Percentiles rank a stretch among this genome's conserved stretches.
Evolutionary conservation across 2,888 invertebrate species (phyloP).

Genomic region (Penaeus monodon): DNA sequence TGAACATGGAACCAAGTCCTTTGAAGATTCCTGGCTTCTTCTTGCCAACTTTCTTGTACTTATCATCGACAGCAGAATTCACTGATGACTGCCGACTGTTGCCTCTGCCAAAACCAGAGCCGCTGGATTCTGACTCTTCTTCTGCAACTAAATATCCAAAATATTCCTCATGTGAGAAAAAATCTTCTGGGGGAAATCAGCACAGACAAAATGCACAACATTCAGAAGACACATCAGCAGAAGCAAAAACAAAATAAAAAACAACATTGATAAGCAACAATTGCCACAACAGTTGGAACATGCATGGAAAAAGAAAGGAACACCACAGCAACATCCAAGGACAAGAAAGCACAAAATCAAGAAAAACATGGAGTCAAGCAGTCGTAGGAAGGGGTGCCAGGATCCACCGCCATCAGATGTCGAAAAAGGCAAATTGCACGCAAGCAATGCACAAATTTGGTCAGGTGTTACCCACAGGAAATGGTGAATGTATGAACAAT

Average conservation of each 20-base stretch:
- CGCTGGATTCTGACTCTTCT: conserved; percentile 66
- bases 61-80: conserved; percentile 66
- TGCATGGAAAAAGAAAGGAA: neutral
- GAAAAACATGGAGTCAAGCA: neutral
- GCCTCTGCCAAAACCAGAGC: conserved; percentile 66
- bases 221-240: neutral
- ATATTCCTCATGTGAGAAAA: neutral
- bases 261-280: too few species aligned
- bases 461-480: conserved; percentile 39
- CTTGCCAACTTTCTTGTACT: conserved; percentile 66
- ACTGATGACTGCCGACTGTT: conserved; percentile 65
- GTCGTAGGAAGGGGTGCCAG: too few species aligned
- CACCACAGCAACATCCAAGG: neutral
- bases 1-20: conserved; percentile 83
- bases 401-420: too few species aligned
- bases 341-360: neutral
- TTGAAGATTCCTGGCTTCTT: conserved; percentile 79
- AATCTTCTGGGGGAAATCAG: neutral
- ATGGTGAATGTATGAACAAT: conserved; percentile 19
- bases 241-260: neutral
- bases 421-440: neutral
- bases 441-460: conserved; percentile 11
- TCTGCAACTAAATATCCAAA: conserved; percentile 67
- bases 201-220: neutral
- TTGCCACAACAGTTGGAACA: too few species aligned